These are phyloP conservation scores for Pipistrellus kuhlii DNA, from an alignment of 2,797 vertebrate genomes.

Conservation along the genomic window DNA sequence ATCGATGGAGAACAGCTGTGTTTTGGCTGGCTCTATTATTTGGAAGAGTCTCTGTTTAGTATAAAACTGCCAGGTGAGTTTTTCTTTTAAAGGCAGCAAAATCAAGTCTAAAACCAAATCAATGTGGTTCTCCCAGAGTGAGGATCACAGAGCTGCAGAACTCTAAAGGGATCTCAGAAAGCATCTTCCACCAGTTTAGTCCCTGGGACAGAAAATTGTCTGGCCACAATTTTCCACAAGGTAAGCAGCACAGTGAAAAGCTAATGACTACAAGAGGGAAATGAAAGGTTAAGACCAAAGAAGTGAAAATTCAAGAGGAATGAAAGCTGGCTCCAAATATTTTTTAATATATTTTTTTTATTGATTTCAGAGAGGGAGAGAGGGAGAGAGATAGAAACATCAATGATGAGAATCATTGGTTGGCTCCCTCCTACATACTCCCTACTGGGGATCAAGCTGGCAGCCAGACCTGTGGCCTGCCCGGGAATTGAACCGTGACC, in stretches of 20 bases:
- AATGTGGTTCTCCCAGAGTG: not conserved
- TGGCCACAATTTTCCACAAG: not conserved
- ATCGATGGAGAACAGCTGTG: not conserved
- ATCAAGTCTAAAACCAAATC: conserved; percentile 3
- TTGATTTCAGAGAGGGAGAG: no score
- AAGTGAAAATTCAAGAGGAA: not conserved
- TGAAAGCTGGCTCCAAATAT: not conserved
- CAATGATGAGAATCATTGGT: no score
- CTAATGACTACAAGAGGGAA: not conserved
- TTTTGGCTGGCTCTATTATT: not conserved
- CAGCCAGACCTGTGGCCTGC: no score
- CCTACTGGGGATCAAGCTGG: no score
- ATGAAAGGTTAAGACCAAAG: not conserved
- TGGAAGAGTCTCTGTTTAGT: not conserved
- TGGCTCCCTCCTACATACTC: no score
- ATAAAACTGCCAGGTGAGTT: not conserved
- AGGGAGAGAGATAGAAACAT: no score
- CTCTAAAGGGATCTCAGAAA: not conserved
- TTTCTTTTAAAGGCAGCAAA: not conserved
- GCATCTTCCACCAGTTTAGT: not conserved
- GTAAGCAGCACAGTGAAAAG: not conserved
- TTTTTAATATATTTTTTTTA: no score
- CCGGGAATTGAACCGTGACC: no score
- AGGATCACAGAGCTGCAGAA: not conserved
- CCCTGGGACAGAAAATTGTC: not conserved